Conservation (phyloP, 2,888 invertebrate species). For the Caenorhabditis imperialis region DNA sequence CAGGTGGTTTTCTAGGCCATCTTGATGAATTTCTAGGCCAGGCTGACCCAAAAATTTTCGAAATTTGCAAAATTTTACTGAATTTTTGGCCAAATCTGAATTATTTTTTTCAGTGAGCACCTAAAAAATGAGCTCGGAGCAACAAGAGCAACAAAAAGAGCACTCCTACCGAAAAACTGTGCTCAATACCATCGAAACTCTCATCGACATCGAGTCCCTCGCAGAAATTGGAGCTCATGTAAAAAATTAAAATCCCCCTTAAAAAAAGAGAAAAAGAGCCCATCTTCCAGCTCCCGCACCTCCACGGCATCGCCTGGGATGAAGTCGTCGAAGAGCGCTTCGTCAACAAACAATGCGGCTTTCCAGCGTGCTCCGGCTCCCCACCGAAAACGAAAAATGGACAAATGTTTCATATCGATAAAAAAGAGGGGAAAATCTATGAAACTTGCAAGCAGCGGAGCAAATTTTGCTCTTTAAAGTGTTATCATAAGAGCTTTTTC, state of each 20-base stretch:
- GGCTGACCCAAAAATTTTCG: neutral
- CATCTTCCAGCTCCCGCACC: constrained; percentile 44
- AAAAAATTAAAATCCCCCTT: neutral
- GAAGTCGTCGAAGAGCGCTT: constrained; percentile 60
- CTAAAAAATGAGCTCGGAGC: neutral
- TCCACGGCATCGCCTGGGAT: constrained; percentile 57
- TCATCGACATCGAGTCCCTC: constrained; percentile 35
- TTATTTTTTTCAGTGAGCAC: neutral
- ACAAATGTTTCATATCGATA: constrained; percentile 66
- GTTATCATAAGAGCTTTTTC: constrained; percentile 50
- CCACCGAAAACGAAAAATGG: constrained; percentile 17
- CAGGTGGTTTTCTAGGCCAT: constrained; percentile 4
- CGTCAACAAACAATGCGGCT: constrained; percentile 54
- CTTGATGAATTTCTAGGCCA: constrained; percentile 1
- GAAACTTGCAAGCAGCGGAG: constrained; percentile 55
- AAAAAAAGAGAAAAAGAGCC: neutral
- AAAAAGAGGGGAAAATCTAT: constrained; percentile 64
- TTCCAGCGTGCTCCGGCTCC: constrained; percentile 43
- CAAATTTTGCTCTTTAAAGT: constrained; percentile 60
- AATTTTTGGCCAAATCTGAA: neutral
- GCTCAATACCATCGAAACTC: constrained; percentile 28
- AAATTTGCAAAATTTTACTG: neutral
- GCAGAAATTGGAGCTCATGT: constrained; percentile 25
- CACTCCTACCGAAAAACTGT: constrained; percentile 26
- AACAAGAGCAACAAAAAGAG: constrained; percentile 16